Conservation (phyloP, 2,113 vertebrate genomes). For the Sylvietta virens region DNA sequence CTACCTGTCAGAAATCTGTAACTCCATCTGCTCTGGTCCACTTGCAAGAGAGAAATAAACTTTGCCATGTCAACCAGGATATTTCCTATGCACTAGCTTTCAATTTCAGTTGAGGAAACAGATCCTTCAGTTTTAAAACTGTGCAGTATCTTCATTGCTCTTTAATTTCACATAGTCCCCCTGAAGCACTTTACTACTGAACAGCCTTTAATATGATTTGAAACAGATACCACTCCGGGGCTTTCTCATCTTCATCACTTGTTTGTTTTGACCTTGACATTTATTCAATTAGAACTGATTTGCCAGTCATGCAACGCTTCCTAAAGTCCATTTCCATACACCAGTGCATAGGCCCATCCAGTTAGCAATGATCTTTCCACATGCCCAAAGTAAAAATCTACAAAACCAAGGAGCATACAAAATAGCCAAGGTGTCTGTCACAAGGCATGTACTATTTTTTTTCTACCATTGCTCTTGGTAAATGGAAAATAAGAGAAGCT, state of each 20-base stretch:
- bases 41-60: background rate
- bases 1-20: background rate
- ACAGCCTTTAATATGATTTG: conserved; percentile 66
- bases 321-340: conserved; percentile 62
- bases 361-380: conserved; percentile 71
- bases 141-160: background rate
- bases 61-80: background rate
- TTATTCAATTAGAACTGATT: conserved; percentile 84
- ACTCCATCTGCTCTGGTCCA: background rate
- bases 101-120: background rate
- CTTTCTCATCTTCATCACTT: conserved; percentile 76
- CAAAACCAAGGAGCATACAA: background rate
- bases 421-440: background rate
- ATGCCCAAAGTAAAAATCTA: background rate
- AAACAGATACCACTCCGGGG: conserved; percentile 68
- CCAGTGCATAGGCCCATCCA: conserved; percentile 59
- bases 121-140: background rate
- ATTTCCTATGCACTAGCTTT: background rate
- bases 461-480: background rate
- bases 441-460: background rate
- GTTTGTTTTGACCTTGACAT: conserved; percentile 78
- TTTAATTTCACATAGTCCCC: conserved; percentile 42
- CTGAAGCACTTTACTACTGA: conserved; percentile 51
- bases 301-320: conserved; percentile 73
- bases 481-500: background rate